Evolutionary conservation across 2,888 invertebrate species (phyloP), one percentile per base, ranked within the genome.

Genomic region (Dilophus febrilis): DNA sequence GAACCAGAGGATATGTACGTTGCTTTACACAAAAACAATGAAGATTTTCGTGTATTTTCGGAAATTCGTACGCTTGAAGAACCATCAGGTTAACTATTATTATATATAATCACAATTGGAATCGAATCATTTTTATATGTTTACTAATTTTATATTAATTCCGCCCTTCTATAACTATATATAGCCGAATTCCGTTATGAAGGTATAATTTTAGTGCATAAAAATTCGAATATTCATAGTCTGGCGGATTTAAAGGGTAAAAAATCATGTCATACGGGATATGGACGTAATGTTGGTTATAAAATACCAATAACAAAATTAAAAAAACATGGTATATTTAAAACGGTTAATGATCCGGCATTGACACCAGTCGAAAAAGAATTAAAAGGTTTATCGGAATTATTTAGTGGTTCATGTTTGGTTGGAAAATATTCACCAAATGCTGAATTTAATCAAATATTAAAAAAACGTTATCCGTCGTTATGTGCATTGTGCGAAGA

Each of bases 1-100:
- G 87, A 88, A 53, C 85, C 90, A 3, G 87, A 87, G 51, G 86
- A 87, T 52, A 83, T 87, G 73, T 88, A 86, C 56, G 72, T 88
- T 33, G 86, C 84, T 1, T 70, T 75, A 33, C 76, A 77, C 47
- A 66, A 73, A 38, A 72, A 71, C 17, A 72, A 82, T 54, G 72
- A 80, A 56, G 77, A 84, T 58, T 80, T 79, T 54, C 74, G 76
- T 1, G 68, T 86, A 5, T 72, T 81, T 53, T 77, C 78, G 46
- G 81, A 82, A 59, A 78, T 84, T 46, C 69, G 83, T 40, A 82
- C 81, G 4, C 71, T 74, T 50, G 78, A 78, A 42, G 82, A 84
- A 53, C 78, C 78, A 19, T 72, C 77, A 49, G 79, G 81, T 80
- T 53, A 57, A 51, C 48, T 16, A 30, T 17, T 16, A 28, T 28